phyloP scores from a whole-genome alignment of 2,888 invertebrate species.

The Ennomos fuscantarius region DNA sequence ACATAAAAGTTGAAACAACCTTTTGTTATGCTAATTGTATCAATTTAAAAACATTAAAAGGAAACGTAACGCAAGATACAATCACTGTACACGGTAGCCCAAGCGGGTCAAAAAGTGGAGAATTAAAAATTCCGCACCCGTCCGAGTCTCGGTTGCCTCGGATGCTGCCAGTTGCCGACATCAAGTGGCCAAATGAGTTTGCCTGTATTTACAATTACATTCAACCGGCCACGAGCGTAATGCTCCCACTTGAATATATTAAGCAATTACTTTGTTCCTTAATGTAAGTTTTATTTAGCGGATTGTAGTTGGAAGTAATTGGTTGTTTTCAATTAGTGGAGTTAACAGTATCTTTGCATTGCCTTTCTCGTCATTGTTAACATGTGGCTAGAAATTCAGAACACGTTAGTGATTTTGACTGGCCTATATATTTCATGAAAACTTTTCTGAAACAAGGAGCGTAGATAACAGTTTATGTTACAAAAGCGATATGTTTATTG shows the following conservation, averaged over 20 bases:
- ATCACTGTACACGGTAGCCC: slow-evolving; percentile 26
- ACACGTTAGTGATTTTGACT: too few species aligned
- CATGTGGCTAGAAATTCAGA: too few species aligned
- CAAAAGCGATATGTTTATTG: too few species aligned
- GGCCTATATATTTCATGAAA: too few species aligned
- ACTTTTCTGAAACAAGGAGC: too few species aligned
- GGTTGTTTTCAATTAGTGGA: not conserved
- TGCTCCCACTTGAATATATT: slow-evolving; percentile 60
- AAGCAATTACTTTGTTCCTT: slow-evolving; percentile 42
- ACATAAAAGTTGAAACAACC: slow-evolving; percentile 6
- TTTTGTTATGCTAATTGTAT: slow-evolving; percentile 15
- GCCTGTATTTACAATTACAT: slow-evolving; percentile 65
- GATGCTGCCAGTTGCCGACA: slow-evolving; percentile 35
- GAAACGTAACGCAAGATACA: slow-evolving; percentile 19
- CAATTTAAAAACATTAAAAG: slow-evolving; percentile 16
- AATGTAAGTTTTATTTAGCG: slow-evolving; percentile 8
- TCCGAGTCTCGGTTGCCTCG: slow-evolving; percentile 25
- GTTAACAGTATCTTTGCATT: too few species aligned
- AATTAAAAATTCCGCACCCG: slow-evolving; percentile 65
- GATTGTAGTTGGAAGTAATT: not conserved
- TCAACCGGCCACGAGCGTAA: slow-evolving; percentile 48
- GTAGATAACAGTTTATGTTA: too few species aligned
- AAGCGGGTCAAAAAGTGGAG: slow-evolving; percentile 41
- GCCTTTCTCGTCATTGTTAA: too few species aligned
- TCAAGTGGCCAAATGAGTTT: slow-evolving; percentile 69